Evolutionary conservation across 2,888 invertebrate genomes (phyloP).

Genomic region (Siphlonurus alternatus): DNA sequence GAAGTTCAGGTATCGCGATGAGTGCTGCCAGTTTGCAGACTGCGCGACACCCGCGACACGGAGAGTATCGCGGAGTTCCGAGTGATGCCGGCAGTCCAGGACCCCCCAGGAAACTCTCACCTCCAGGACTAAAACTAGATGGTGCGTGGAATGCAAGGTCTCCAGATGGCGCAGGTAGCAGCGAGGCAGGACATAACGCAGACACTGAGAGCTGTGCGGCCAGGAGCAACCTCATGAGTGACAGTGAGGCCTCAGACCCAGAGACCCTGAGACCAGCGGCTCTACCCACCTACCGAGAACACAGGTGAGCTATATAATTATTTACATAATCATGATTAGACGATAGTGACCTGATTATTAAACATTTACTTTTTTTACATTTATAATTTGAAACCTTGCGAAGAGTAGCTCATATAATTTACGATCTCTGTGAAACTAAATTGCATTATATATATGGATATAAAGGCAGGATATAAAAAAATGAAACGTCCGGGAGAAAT

Average conservation of each 20-base stretch:
- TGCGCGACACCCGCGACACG: constrained; percentile 28
- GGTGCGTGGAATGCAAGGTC: constrained; percentile 7
- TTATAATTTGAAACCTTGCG: no score
- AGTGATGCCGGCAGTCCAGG: constrained; percentile 9
- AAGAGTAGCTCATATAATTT: no score
- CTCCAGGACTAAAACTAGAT: not conserved
- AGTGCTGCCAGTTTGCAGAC: constrained; percentile 25
- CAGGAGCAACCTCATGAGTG: constrained; percentile 3
- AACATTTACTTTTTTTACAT: no score
- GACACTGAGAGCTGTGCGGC: constrained; percentile 9
- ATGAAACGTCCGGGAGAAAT: no score
- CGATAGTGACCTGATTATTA: no score
- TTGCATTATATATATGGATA: no score
- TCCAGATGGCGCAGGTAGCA: constrained; percentile 6
- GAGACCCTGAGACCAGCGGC: not conserved
- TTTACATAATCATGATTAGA: no score
- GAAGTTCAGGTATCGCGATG: constrained; percentile 5
- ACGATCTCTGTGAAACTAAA: no score
- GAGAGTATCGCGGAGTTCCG: constrained; percentile 46
- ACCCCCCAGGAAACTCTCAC: not conserved
- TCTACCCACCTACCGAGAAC: not conserved
- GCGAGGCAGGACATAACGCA: constrained; percentile 7
- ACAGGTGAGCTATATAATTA: not conserved
- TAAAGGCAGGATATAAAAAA: no score
- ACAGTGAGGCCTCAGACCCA: constrained; percentile 9